Evolutionary conservation across 2,888 invertebrate species (phyloP), one percentile per base, ranked within the genome.

Genomic region (Phortica okadai): DNA sequence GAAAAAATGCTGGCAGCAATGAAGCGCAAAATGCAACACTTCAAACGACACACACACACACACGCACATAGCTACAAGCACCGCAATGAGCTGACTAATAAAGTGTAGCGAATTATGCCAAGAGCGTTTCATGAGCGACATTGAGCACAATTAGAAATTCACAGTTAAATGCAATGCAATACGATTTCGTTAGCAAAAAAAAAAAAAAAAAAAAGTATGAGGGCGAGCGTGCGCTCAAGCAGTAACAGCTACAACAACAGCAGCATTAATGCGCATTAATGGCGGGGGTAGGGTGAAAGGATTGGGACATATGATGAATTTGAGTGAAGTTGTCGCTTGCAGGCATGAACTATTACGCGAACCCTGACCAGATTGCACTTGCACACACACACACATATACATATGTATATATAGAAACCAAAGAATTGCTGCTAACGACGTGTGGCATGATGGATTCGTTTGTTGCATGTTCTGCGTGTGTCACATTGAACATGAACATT

Each of bases 11-110:
- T 54, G 70, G 70, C 70, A 33, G 70, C 33, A n/a, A 54, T 54
- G 33, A 7, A 62, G 25, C 33, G 62, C n/a, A n/a, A 56, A 0
- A 62, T 25, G 50, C 50, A 50, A 14, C 50, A 50, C 50, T 11
- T 11, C 50, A 50, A 50, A 8, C 8, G 50, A 2, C 10, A 50
- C 1, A 2, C 50, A 50, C 2, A n/a, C 10, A 6, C 11, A 10
- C 21, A 41, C 72, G 62, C 72, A 69, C 33, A 33, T 42, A 45
- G 69, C 21, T 21, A 21, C 21, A 21, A 21, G 21, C 21, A 21
- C 21, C 73, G 33, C 50, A 75, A 75, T 77, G 74, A 73, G 77
- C 75, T 77, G 56, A 54, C 70, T 72, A 75, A 77, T 77, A 77
- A 75, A 75, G 73, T 73, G 67, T 75, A 45, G 69, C 77, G 67